Conservation (phyloP, 2,113 vertebrate species). For the Todiramphus chloris region DNA sequence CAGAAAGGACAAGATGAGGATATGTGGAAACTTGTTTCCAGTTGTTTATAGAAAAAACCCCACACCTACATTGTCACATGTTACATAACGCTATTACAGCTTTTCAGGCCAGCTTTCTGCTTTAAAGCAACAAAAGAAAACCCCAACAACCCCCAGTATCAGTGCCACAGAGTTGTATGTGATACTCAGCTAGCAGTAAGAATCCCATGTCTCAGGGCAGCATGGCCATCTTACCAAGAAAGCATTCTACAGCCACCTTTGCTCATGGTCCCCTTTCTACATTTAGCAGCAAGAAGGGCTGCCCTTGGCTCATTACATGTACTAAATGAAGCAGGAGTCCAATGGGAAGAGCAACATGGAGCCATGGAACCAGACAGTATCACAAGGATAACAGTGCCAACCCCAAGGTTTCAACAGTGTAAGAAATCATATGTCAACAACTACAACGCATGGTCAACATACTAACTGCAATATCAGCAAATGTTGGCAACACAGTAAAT, state of each 20-base stretch:
- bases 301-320: neutral
- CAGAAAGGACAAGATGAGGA: neutral
- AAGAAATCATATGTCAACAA: neutral
- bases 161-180: neutral
- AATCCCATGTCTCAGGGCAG: neutral
- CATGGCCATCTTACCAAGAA: neutral
- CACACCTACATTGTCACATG: neutral
- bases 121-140: neutral
- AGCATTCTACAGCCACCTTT: neutral
- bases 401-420: neutral
- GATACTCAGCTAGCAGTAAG: neutral
- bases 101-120: neutral
- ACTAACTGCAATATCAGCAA: neutral
- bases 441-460: neutral
- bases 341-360: neutral
- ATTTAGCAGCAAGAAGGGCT: neutral
- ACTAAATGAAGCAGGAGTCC: neutral
- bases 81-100: neutral
- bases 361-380: neutral
- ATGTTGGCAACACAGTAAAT: neutral
- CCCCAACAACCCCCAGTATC: neutral
- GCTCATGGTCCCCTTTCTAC: neutral
- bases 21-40: neutral
- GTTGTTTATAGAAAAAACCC: neutral
- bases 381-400: neutral